phyloP scores from a whole-genome alignment of 2,888 invertebrate genomes.

The Cetonia aurata region DNA sequence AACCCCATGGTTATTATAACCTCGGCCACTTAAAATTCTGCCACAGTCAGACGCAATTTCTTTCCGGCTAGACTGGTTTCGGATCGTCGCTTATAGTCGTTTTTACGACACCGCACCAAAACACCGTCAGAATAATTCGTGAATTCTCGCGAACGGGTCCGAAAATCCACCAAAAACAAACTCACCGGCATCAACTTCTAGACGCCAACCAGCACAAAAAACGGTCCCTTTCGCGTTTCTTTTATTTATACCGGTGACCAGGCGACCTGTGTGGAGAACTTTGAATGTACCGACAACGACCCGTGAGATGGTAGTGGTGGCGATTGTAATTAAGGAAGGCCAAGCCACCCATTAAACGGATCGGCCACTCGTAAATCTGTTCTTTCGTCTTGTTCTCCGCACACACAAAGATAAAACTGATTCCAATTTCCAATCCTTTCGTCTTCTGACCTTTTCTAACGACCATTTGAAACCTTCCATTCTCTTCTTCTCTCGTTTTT shows the following conservation, averaged over 20 bases:
- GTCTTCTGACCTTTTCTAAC: slow-evolving; percentile 48
- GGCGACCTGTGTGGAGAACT: slow-evolving; percentile 51
- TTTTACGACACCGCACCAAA: neutral
- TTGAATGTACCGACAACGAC: slow-evolving; percentile 62
- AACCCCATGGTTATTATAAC: too few species aligned
- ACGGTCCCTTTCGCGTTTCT: slow-evolving; percentile 59
- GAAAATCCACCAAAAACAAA: neutral
- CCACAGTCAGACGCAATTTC: too few species aligned
- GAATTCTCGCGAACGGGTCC: neutral
- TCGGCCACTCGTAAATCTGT: slow-evolving; percentile 65
- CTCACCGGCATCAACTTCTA: too few species aligned
- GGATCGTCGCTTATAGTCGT: too few species aligned
- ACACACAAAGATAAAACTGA: slow-evolving; percentile 16
- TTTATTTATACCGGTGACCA: slow-evolving; percentile 61
- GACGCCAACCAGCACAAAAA: slow-evolving; percentile 50
- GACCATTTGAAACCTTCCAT: slow-evolving; percentile 27
- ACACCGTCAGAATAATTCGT: neutral
- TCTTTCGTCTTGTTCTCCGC: slow-evolving; percentile 61
- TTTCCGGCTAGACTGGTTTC: too few species aligned
- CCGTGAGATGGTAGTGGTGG: slow-evolving; percentile 58
- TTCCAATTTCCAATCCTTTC: slow-evolving; percentile 55
- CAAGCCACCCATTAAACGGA: slow-evolving; percentile 65
- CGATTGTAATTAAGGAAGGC: slow-evolving; percentile 66
- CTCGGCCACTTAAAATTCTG: too few species aligned
- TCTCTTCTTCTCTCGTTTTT: too few species aligned